Evolutionary conservation across 2,888 invertebrate species (phyloP).

Genomic region (Clusia tigrina): DNA sequence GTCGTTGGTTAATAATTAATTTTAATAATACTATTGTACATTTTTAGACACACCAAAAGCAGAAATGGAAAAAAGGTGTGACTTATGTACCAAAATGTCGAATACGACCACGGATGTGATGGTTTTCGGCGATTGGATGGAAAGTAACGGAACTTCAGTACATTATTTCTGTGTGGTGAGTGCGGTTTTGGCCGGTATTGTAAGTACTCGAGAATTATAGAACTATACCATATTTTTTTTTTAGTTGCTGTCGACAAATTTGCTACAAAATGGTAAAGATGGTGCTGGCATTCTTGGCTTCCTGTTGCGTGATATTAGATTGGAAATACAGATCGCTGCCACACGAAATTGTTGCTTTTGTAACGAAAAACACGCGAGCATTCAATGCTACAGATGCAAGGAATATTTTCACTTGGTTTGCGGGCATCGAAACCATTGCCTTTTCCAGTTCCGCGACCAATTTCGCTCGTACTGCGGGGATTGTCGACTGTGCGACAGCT

Average conservation of each 20-base stretch:
- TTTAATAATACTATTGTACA: too few species aligned
- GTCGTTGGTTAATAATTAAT: too few species aligned
- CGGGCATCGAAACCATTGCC: constrained; percentile 43
- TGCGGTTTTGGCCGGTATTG: too few species aligned
- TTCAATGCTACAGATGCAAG: constrained; percentile 49
- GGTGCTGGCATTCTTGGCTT: constrained; percentile 81
- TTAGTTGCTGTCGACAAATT: constrained; percentile 74
- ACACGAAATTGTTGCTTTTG: constrained; percentile 50
- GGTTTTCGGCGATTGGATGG: constrained; percentile 56
- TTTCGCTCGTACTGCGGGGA: constrained; percentile 51
- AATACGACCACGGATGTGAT: constrained; percentile 32
- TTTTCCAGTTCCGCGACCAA: constrained; percentile 43
- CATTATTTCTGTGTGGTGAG: constrained; percentile 59
- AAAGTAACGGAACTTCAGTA: constrained; percentile 40
- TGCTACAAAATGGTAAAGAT: constrained; percentile 75
- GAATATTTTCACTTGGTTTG: constrained; percentile 51
- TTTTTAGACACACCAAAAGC: too few species aligned
- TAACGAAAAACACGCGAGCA: constrained; percentile 39
- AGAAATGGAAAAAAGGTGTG: constrained; percentile 27
- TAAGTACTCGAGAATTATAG: neutral
- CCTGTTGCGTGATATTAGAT: constrained; percentile 72
- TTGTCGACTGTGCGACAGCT: constrained; percentile 45
- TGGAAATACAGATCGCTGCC: constrained; percentile 68
- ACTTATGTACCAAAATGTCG: constrained; percentile 26
- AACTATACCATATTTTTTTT: constrained; percentile 28